Evolutionary conservation across 1,140 invertebrate genomes (phyloP).

Genomic region (Hestina assimilis): DNA sequence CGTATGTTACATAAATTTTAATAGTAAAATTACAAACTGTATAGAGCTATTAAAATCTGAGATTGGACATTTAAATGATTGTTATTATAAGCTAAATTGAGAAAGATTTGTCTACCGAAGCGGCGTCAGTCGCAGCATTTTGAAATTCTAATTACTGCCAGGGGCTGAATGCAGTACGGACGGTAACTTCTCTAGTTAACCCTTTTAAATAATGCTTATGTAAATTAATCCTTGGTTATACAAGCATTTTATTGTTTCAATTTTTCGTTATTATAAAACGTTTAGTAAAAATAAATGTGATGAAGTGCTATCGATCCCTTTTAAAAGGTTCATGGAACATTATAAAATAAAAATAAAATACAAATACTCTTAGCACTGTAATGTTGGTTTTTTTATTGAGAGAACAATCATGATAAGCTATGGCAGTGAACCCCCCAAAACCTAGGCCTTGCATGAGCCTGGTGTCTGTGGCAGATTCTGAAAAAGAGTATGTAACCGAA

Average conservation of each 20-base stretch:
- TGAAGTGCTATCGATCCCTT: no score
- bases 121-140: constrained; percentile 47
- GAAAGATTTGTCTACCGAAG: constrained; percentile 26
- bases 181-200: constrained; percentile 44
- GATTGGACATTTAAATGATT: constrained; percentile 8
- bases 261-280: background rate
- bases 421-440: no score
- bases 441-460: no score
- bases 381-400: no score
- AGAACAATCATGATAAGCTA: no score
- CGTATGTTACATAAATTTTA: background rate
- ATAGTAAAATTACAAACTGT: background rate
- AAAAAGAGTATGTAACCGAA: no score
- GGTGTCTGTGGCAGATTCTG: no score
- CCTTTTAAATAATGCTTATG: constrained; percentile 32
- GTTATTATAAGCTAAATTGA: constrained; percentile 25
- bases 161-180: constrained; percentile 50
- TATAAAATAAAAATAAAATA: no score
- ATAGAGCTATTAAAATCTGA: background rate
- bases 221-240: constrained; percentile 14
- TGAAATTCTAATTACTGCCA: constrained; percentile 67
- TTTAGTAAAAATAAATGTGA: no score
- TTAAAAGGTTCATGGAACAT: no score
- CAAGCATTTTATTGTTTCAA: background rate
- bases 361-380: no score